Evolutionary conservation across 2,888 invertebrate genomes (phyloP).

Genomic region (Meta bourneti): DNA sequence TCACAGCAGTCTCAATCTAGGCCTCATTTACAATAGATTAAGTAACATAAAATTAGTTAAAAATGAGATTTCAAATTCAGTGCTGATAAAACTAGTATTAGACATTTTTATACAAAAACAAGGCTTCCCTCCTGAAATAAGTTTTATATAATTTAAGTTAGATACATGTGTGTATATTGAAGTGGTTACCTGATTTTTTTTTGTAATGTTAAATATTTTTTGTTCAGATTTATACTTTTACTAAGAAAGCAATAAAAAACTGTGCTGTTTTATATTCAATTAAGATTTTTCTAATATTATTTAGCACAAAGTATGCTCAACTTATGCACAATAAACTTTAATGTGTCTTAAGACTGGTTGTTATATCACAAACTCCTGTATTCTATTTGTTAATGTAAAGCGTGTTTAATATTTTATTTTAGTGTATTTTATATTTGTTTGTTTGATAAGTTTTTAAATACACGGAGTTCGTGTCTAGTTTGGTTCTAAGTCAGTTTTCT

Average conservation of each 20-base stretch:
- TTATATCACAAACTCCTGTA: background rate
- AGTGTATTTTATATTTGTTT: background rate
- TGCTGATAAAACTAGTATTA: slow-evolving; percentile 23
- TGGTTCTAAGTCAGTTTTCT: background rate
- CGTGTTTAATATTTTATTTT: too few species aligned
- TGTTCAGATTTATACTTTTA: too few species aligned
- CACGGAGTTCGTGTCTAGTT: background rate
- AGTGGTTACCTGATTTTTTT: slow-evolving; percentile 56
- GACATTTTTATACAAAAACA: slow-evolving; percentile 11
- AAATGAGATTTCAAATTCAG: slow-evolving; percentile 36
- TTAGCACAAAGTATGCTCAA: background rate
- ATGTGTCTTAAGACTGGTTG: background rate
- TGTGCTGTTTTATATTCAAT: background rate
- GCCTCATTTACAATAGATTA: slow-evolving; percentile 71
- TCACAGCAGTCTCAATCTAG: slow-evolving; percentile 62
- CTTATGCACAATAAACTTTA: background rate
- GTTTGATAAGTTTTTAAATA: background rate
- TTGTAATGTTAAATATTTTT: too few species aligned
- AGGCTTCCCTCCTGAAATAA: slow-evolving; percentile 9
- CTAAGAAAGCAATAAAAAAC: background rate
- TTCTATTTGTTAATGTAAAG: too few species aligned
- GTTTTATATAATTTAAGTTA: background rate
- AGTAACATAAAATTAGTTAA: slow-evolving; percentile 41
- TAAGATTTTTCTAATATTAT: background rate
- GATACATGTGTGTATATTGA: slow-evolving; percentile 61